phyloP scores from a whole-genome alignment of 2,113 vertebrate species.

The Dendropsophus ebraccatus region DNA sequence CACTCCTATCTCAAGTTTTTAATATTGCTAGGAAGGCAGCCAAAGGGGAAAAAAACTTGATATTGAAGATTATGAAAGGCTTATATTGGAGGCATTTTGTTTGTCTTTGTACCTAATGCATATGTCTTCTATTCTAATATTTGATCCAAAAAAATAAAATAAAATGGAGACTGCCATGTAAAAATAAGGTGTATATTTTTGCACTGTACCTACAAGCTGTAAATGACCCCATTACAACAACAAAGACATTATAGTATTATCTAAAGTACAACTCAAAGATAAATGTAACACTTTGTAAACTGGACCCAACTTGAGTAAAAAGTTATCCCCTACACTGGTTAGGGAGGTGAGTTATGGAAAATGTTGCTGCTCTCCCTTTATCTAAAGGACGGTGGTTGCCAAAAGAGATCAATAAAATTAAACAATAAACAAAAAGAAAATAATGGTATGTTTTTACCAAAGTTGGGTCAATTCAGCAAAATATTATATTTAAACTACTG shows the following conservation, averaged over 20 bases:
- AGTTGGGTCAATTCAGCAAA: neutral
- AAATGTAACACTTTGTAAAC: neutral
- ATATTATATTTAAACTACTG: neutral
- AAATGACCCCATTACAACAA: constrained; percentile 18
- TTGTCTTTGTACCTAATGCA: neutral
- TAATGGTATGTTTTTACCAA: neutral
- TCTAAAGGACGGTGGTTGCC: neutral
- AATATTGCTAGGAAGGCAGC: neutral
- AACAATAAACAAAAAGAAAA: neutral
- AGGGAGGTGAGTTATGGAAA: neutral
- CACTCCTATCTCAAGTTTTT: neutral
- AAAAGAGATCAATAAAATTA: neutral
- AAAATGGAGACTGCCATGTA: neutral
- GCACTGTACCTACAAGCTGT: constrained; percentile 12
- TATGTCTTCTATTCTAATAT: neutral
- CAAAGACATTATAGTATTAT: neutral
- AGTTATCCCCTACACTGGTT: neutral
- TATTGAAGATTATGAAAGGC: neutral
- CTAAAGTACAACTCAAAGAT: neutral
- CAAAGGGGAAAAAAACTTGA: neutral
- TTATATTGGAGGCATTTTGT: neutral
- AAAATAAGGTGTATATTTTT: neutral
- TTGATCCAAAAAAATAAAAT: neutral
- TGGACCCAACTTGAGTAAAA: neutral
- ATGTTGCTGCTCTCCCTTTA: neutral